Base-by-base conservation (phyloP, 1,140 invertebrate genomes). In the Ceratina japonica region DNA sequence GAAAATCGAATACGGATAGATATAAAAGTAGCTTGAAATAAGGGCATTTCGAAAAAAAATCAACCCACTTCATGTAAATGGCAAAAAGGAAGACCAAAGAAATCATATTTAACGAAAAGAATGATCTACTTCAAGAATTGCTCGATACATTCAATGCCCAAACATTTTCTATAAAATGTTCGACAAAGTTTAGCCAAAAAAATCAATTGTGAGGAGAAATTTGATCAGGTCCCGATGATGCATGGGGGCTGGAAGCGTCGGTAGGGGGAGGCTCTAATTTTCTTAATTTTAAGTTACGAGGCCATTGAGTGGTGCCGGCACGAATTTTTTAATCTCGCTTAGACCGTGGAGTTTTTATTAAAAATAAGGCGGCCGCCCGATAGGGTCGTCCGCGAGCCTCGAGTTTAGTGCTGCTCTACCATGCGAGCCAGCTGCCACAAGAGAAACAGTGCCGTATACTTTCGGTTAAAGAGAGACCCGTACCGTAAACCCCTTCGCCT, bases 251-350 rank as follows among this genome's bases (percentile, higher is more conserved):
- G 5, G 5, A 44, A 44, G 10, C 52, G 68, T 44, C 12, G 51
- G 64, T 24, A 56, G 18, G 20, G 20, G 27, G 61, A n/a, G 64
- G 73, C 77, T 79, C 79, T 87, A 89, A 89, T 89, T 88, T 87
- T 87, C 83, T 89, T 88, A 84, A 89, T 88, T 84, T 83, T 82
- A 88, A 89, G 86, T 89, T 89, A 89, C 86, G 88, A 86, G 71
- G 77, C 86, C 75, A 80, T 82, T 82, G 80, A 77, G 82, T 81
- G 65, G 75, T 78, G 65, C 68, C 75, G 70, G 80, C 66, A 75
- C 79, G 84, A 88, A 86, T 86, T 89, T 88, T 88, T 89, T 88
- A 86, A 87, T 87, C 84, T 87, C 78, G 72, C 65, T 68, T 44
- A n/a, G 31, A 59, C 70, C 49, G 24, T 31, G n/a, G 20, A 79